Evolutionary conservation across 2,888 invertebrate genomes (phyloP).

Genomic region (Drosophila borborema): DNA sequence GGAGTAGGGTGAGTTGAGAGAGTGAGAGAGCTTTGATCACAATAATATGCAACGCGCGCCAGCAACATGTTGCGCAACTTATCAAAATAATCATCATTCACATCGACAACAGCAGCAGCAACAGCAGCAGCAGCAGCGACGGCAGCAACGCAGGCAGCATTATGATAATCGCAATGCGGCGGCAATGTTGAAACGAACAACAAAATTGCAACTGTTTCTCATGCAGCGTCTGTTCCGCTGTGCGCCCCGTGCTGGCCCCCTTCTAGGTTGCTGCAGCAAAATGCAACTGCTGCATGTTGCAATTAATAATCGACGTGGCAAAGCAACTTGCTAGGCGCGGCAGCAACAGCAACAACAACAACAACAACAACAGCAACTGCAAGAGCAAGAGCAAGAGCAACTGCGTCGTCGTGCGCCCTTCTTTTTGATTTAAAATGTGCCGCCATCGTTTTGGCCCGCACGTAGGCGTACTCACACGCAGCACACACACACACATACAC

Average conservation of each 20-base stretch:
- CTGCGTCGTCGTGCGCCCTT: constrained; percentile 68
- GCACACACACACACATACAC: constrained; percentile 39
- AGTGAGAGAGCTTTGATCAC: constrained; percentile 23
- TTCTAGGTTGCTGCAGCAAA: constrained; percentile 3
- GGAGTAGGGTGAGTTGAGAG: not conserved
- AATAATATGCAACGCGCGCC: constrained; percentile 33
- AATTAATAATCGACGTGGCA: constrained; percentile 74
- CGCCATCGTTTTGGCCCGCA: constrained; percentile 61
- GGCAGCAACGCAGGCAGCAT: constrained; percentile 60
- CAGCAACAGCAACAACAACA: constrained; percentile 32
- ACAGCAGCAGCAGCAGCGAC: constrained; percentile 19
- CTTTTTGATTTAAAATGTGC: constrained; percentile 79
- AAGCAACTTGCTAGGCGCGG: constrained; percentile 52
- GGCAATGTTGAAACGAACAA: constrained; percentile 68
- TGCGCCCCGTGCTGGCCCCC: constrained; percentile 26
- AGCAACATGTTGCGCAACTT: constrained; percentile 71
- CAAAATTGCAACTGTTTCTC: constrained; percentile 73
- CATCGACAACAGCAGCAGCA: constrained; percentile 55
- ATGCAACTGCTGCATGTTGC: constrained; percentile 60
- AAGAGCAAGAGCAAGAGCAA: constrained; percentile 1
- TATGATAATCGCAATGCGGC: constrained; percentile 73
- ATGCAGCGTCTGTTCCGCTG: constrained; percentile 50
- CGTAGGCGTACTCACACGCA: constrained; percentile 75
- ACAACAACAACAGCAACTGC: too few relatives aligned
- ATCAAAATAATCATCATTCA: constrained; percentile 77